phyloP scores from a whole-genome alignment of 2,888 invertebrate species.

The Ferrisia virgata region DNA sequence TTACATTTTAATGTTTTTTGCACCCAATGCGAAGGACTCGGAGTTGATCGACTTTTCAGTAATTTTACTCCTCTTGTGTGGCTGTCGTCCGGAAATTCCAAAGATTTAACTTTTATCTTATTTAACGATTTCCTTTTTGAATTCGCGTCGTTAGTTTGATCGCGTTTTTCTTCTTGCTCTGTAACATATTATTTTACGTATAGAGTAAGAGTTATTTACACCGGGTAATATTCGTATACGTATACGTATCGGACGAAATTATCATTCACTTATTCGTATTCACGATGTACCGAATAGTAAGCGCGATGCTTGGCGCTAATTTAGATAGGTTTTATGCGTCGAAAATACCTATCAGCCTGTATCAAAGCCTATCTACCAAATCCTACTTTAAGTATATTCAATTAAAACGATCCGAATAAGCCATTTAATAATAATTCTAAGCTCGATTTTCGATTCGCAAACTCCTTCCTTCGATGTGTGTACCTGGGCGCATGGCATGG shows the following conservation, averaged over 20 bases:
- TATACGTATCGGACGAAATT: too few relatives aligned
- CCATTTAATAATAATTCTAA: not conserved
- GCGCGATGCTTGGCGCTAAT: not conserved
- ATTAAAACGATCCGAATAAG: constrained; percentile 11
- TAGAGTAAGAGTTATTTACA: too few relatives aligned
- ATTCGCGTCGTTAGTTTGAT: not conserved
- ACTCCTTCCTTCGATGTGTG: not conserved
- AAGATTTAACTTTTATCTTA: constrained; percentile 15
- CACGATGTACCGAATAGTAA: not conserved
- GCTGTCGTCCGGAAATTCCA: constrained; percentile 9
- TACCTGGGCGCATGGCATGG: too few relatives aligned
- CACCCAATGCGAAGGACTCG: constrained; percentile 15
- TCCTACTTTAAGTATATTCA: not conserved
- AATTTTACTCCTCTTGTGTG: not conserved
- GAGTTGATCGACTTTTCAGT: constrained; percentile 10
- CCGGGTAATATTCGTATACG: too few relatives aligned
- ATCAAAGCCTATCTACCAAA: not conserved
- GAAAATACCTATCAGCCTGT: not conserved
- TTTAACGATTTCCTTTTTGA: not conserved
- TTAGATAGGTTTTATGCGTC: not conserved
- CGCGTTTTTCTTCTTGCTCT: constrained; percentile 25
- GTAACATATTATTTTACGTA: too few relatives aligned
- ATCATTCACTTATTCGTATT: not conserved
- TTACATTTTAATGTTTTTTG: constrained; percentile 16
- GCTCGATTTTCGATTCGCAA: not conserved